Percentiles rank a stretch among this genome's conserved stretches.
Evolutionary conservation across 2,113 vertebrate genomes (phyloP).

Genomic region (Poeciliopsis prolifica): DNA sequence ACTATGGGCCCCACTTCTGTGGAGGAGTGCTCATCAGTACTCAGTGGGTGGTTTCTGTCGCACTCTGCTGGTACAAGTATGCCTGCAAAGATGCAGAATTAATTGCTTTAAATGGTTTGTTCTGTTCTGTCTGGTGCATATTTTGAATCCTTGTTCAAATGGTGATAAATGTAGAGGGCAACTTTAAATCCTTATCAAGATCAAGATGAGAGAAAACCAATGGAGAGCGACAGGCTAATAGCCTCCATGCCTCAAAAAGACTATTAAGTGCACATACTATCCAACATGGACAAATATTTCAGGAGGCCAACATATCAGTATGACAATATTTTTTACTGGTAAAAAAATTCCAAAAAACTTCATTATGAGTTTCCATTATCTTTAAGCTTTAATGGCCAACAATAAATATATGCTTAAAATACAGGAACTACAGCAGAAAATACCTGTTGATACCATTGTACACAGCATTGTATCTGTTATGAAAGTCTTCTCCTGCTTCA

Average conservation of each 20-base stretch:
- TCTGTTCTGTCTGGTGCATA: no score
- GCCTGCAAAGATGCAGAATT: slow-evolving; percentile 26
- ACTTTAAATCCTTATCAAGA: not conserved
- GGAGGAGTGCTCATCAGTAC: slow-evolving; percentile 76
- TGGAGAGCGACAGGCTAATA: not conserved
- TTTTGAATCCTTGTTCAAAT: no score
- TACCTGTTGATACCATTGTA: not conserved
- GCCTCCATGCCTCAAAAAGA: not conserved
- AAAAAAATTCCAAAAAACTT: not conserved
- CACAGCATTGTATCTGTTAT: not conserved
- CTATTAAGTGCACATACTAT: not conserved
- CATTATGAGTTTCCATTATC: not conserved
- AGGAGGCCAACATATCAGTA: not conserved
- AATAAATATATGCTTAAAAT: not conserved
- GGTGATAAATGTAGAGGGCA: no score
- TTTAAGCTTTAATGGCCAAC: not conserved
- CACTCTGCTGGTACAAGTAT: slow-evolving; percentile 81
- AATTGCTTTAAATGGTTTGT: no score
- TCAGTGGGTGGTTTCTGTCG: slow-evolving; percentile 77
- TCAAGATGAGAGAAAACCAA: not conserved
- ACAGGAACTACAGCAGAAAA: not conserved
- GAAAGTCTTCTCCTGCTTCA: not conserved
- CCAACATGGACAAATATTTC: not conserved
- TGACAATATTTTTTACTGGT: not conserved
- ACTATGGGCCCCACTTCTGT: slow-evolving; percentile 78